Evolutionary conservation across 2,113 vertebrate genomes (phyloP), one percentile per base, ranked within the genome.

Genomic region (Oryzias curvinotus): DNA sequence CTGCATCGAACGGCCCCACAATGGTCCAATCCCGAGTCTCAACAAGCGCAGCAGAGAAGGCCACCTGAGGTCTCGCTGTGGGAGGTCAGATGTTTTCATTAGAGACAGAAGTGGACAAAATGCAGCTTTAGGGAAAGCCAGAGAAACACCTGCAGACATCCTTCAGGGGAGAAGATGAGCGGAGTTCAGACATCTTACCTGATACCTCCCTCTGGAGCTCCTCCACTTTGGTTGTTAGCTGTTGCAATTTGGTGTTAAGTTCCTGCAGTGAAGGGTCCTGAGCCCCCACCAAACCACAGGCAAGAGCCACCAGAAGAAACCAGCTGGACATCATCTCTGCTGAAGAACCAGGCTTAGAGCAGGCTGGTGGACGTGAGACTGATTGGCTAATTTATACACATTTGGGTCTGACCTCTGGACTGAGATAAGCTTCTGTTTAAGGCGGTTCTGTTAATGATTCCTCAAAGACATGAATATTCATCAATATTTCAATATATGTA

Each of bases 21-120:
- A 54, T 17, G 30, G 42, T 75, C 64, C 7, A 21, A 0, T 26
- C 0, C 1, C 7, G 19, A 3, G 3, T 8, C n/a, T 14, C 16
- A 47, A 60, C 0, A 21, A 80, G 67, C 0, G 63, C 28, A 18
- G 67, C 67, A 0, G 67, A 70, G 45, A 79, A 75, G 0, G 55
- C 67, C 54, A 75, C 77, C 50, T 66, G 62, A 46, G 50, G 6
- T 49, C 19, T 16, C 55, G 0, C 78, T 80, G 64, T 52, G 25
- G 48, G 52, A 43, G 5, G 19, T 18, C 57, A 47, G 36, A 55
- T 5, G 18, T 15, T 18, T 18, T 4, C 54, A 44, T 57, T 8
- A 57, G 17, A 57, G 41, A 56, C 16, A 18, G 4, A 18, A 54
- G 28, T 13, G 3, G 43, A 45, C 43, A 16, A 17, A 17, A 5